Evolutionary conservation across 1,140 invertebrate species (phyloP).

Genomic region (Tetramorium alpestre): DNA sequence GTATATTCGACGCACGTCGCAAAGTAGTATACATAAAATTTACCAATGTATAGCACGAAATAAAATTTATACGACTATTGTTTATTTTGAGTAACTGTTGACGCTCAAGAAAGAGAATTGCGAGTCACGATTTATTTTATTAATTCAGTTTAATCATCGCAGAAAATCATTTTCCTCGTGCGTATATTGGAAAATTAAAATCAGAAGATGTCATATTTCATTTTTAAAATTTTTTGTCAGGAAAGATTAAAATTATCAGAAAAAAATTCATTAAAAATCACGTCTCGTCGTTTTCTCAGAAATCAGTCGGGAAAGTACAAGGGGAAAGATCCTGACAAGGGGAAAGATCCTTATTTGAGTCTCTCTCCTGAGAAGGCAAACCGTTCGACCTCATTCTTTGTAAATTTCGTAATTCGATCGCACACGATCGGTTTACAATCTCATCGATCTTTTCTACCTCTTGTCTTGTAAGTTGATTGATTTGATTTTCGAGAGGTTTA

Average conservation of each 20-base stretch:
- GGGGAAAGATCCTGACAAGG: background rate
- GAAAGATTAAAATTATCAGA: slow-evolving; percentile 19
- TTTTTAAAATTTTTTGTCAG: background rate
- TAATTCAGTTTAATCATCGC: background rate
- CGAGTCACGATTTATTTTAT: background rate
- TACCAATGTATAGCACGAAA: slow-evolving; percentile 34
- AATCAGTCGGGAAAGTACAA: background rate
- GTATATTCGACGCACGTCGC: background rate
- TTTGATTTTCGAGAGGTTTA: background rate
- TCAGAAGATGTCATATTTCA: no score
- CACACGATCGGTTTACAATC: background rate
- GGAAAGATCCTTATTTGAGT: background rate
- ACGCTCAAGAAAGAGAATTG: background rate
- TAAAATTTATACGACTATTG: background rate
- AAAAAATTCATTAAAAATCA: background rate
- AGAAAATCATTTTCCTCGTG: background rate
- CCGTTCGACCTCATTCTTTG: background rate
- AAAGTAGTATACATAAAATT: slow-evolving; percentile 18
- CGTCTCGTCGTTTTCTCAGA: background rate
- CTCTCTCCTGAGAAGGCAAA: background rate
- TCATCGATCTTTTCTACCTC: background rate
- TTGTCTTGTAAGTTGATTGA: background rate
- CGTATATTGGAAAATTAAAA: background rate
- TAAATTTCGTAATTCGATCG: background rate
- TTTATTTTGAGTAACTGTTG: slow-evolving; percentile 35